phyloP scores from a whole-genome alignment of 1,140 invertebrate species.

The Dendroctonus valens region DNA sequence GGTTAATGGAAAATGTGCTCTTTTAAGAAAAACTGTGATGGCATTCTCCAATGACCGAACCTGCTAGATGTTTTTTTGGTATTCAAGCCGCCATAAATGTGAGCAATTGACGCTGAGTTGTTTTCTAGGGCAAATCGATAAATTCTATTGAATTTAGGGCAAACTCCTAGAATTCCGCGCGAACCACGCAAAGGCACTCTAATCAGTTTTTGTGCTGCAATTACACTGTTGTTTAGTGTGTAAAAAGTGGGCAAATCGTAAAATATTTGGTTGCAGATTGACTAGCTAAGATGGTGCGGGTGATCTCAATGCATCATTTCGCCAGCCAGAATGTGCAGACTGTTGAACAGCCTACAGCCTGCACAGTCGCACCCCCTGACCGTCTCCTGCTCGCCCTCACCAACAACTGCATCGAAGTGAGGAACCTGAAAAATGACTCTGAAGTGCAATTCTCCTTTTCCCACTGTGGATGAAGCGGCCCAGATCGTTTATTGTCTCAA shows the following conservation, averaged over 20 bases:
- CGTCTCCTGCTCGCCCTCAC: constrained; percentile 57
- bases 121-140: constrained; percentile 26
- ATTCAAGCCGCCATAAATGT: too few relatives aligned
- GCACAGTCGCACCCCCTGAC: constrained; percentile 57
- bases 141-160: constrained; percentile 28
- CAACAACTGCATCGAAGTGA: constrained; percentile 63
- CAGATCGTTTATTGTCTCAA: constrained; percentile 59
- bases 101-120: neutral
- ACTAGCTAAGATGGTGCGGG: constrained; percentile 60
- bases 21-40: too few relatives aligned
- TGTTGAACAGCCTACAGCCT: constrained; percentile 64
- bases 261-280: too few relatives aligned
- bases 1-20: too few relatives aligned
- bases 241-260: too few relatives aligned
- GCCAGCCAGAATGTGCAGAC: constrained; percentile 62
- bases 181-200: constrained; percentile 5
- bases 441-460: constrained; percentile 59
- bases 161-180: constrained; percentile 11
- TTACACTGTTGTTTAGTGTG: neutral
- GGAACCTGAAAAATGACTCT: constrained; percentile 53
- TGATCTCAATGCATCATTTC: constrained; percentile 70
- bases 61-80: too few relatives aligned
- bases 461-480: constrained; percentile 63
- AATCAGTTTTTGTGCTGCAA: neutral
- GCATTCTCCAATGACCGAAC: too few relatives aligned